Conservation (phyloP, 2,113 vertebrate genomes). For the Prunella fulvescens region DNA sequence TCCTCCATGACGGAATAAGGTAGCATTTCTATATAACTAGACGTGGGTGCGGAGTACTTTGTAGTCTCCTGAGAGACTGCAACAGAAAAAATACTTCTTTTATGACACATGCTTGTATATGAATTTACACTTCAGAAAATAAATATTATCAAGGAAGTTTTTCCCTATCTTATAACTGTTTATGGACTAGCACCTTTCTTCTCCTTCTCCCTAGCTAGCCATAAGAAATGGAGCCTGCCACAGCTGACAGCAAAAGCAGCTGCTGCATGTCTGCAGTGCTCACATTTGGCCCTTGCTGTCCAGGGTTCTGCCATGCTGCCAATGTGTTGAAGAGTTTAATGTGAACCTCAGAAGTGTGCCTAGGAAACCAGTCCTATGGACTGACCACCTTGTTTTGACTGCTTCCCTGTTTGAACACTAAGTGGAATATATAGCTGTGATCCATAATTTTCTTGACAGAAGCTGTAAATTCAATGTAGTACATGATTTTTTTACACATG, state of each 20-base stretch:
- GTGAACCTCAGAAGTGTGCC: background rate
- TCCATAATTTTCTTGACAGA: background rate
- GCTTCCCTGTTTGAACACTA: background rate
- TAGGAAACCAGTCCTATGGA: background rate
- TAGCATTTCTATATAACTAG: background rate
- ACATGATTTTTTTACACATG: background rate
- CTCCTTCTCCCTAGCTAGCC: background rate
- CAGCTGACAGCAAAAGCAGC: background rate
- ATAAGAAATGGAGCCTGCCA: background rate
- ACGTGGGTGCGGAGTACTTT: rapidly evolving
- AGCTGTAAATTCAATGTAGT: background rate
- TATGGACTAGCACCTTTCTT: background rate
- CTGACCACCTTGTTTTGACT: background rate
- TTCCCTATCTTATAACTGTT: background rate
- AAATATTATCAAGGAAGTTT: background rate
- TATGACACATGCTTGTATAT: background rate
- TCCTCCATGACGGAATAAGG: background rate
- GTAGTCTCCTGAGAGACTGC: background rate
- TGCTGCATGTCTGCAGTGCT: background rate
- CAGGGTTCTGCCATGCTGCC: background rate
- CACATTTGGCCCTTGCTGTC: background rate
- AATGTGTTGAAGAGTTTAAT: background rate
- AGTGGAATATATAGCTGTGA: background rate
- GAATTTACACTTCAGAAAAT: background rate
- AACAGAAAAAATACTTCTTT: background rate